Evolutionary conservation across 2,113 vertebrate species (phyloP).

Genomic region (Numenius arquata): DNA sequence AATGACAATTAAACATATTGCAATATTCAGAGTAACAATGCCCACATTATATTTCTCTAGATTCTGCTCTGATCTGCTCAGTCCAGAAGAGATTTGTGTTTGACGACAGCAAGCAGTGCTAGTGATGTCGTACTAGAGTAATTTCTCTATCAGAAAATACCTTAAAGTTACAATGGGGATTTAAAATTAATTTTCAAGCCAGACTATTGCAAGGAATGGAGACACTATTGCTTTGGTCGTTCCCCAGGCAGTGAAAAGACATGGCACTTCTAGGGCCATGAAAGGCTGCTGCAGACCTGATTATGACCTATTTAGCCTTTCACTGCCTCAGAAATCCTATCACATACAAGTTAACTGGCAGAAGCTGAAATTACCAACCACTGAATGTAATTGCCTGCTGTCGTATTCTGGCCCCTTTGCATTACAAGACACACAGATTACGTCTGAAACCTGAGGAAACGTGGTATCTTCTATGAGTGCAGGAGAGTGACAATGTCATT

Average conservation of each 20-base stretch:
- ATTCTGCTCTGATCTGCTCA: neutral
- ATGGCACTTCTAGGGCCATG: fast-evolving
- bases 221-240: neutral
- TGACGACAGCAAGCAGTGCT: neutral
- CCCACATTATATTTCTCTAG: neutral
- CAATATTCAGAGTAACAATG: neutral
- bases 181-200: neutral
- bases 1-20: neutral
- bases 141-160: neutral
- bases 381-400: neutral
- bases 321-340: neutral
- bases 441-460: neutral
- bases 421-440: neutral
- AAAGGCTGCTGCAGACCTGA: neutral
- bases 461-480: neutral
- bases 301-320: neutral
- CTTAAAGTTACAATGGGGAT: neutral
- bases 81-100: neutral
- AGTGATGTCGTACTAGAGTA: neutral
- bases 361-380: neutral
- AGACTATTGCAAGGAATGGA: neutral
- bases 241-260: neutral
- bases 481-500: neutral
- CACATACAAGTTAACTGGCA: neutral
- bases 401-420: neutral